These are phyloP conservation scores for Serilophus lunatus DNA, from an alignment of 2,113 vertebrate genomes.

Conservation along the genomic window DNA sequence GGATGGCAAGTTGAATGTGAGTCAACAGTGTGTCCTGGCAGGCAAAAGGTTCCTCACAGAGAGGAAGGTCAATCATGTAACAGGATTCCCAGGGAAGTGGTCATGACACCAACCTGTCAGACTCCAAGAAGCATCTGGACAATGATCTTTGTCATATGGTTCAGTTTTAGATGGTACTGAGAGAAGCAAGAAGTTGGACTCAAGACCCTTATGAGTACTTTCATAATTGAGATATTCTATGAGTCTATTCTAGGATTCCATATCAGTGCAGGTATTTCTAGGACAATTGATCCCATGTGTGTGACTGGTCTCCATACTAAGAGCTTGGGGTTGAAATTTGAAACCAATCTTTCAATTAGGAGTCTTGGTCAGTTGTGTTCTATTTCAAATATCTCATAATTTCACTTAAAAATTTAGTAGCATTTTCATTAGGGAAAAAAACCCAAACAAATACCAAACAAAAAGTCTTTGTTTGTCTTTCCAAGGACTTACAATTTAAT, in stretches of 20 bases:
- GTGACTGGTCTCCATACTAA: neutral
- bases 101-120: neutral
- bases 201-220: neutral
- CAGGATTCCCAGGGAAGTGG: neutral
- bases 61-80: neutral
- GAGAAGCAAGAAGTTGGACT: neutral
- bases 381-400: neutral
- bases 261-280: neutral
- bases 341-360: no score
- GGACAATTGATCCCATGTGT: neutral
- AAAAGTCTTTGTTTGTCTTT: neutral
- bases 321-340: neutral
- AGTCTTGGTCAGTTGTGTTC: no score
- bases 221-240: neutral
- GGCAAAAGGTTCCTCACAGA: neutral
- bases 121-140: neutral
- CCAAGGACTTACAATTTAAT: neutral
- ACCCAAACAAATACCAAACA: neutral
- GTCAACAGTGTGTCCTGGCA: neutral
- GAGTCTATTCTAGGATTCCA: neutral
- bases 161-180: neutral
- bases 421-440: neutral
- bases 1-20: neutral
- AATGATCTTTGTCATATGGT: neutral
- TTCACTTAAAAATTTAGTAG: neutral